Evolutionary conservation across 2,113 vertebrate species (phyloP), one percentile per base, ranked within the genome.

Genomic region (Alethe castanea): DNA sequence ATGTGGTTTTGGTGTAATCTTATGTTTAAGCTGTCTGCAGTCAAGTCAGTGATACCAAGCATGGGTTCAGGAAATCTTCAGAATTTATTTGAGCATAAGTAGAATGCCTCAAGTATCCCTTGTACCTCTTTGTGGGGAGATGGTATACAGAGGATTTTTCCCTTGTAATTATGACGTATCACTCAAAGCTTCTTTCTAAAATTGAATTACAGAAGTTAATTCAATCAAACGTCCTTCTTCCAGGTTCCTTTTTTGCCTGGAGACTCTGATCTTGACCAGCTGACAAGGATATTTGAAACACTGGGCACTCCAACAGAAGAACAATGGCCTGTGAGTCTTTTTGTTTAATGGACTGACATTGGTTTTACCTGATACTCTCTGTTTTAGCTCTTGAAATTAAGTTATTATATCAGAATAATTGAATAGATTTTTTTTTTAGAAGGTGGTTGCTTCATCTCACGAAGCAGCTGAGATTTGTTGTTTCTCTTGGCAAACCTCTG

Each of bases 281-380:
- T 99, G 79, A 99, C 99, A 40, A 99, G 98, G 95, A 99, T 99
- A 97, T 99, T 99, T 98, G 99, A 99, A 98, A 99, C 99, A 52
- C 95, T 99, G 42, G 99, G 99, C 54, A 99, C 99, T 40, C 98
- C 99, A 60, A 99, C 98, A 64, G 99, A 99, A 88, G 99, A 99
- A 11, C 98, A 98, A 4, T 99, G 99, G 99, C 99, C 99, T 82
- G 99, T 99, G 91, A 95, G 99, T 98, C 23, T 35, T 54, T 86
- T 85, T 45, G 13, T 60, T 80, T 72, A 72, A 47, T 29, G 88
- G 16, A 14, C 22, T 72, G 29, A 35, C 6, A 15, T 23, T n/a
- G 42, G 8, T 31, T 84, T 88, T 81, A 62, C 13, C 72, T 73
- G 19, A 22, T 71, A 25, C 5, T 88, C 25, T 84, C 7, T 80